phyloP scores from a whole-genome alignment of 1,140 invertebrate genomes.

The Dolichoris vasculosae region DNA sequence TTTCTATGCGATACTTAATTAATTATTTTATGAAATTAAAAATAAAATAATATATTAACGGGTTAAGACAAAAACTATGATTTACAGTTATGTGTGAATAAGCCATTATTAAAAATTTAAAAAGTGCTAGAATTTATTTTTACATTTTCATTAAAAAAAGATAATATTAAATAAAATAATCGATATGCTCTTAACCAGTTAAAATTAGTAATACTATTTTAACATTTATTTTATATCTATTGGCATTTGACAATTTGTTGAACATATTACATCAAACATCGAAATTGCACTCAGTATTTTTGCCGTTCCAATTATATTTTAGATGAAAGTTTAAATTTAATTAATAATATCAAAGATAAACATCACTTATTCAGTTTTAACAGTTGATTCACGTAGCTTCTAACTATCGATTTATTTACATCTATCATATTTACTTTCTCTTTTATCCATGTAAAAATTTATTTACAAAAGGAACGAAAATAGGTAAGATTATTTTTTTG shows the following conservation, averaged over 20 bases:
- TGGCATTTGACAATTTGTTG: constrained; percentile 59
- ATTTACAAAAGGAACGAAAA: constrained; percentile 42
- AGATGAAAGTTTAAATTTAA: constrained; percentile 8
- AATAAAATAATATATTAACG: constrained; percentile 22
- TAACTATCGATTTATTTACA: constrained; percentile 29
- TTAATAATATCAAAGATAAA: neutral
- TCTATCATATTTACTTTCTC: constrained; percentile 1
- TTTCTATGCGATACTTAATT: constrained; percentile 16
- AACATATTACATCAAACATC: constrained; percentile 62
- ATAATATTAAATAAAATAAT: neutral
- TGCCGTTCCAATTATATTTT: constrained; percentile 30
- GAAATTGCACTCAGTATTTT: constrained; percentile 50
- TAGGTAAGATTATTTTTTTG: neutral
- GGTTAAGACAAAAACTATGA: constrained; percentile 29
- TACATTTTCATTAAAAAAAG: neutral
- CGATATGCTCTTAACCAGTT: neutral
- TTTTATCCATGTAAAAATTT: constrained; percentile 9
- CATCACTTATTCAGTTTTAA: neutral
- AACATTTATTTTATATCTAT: constrained; percentile 62
- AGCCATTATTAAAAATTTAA: constrained; percentile 18
- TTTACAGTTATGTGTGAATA: neutral
- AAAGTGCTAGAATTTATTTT: neutral
- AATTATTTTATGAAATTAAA: constrained; percentile 7
- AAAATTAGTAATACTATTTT: constrained; percentile 45
- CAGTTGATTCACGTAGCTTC: neutral